These are phyloP conservation scores for Gobio occitaniae DNA, from an alignment of 2,797 vertebrate species.

Conservation along the genomic window DNA sequence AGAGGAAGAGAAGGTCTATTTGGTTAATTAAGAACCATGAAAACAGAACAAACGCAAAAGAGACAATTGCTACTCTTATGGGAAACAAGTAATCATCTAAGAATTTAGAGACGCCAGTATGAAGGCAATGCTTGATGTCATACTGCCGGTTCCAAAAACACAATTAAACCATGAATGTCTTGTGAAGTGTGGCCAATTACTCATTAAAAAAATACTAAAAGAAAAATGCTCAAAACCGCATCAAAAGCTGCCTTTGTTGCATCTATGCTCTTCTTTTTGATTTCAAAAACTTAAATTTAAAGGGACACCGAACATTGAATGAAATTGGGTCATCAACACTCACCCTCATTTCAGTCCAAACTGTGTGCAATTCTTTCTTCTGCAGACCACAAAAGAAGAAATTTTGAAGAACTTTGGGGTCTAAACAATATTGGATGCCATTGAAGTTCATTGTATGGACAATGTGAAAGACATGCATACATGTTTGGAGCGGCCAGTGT, in stretches of 20 bases:
- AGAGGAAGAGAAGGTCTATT: constrained; percentile 68
- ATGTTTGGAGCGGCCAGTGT: not conserved
- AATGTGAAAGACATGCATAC: not conserved
- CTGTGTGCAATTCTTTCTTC: not conserved
- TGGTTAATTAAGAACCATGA: constrained; percentile 59
- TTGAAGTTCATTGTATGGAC: not conserved
- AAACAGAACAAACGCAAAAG: constrained; percentile 31
- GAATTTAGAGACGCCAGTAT: constrained; percentile 14
- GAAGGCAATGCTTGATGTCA: not conserved
- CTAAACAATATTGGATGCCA: not conserved
- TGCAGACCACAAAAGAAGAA: not conserved
- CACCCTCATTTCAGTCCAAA: not conserved
- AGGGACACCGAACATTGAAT: not conserved
- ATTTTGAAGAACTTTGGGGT: not conserved
- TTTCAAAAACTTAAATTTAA: not conserved
- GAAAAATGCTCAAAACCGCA: not conserved
- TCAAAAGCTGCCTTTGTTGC: not conserved
- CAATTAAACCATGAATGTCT: constrained; percentile 11
- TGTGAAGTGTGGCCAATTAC: constrained; percentile 7
- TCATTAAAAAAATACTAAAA: not conserved
- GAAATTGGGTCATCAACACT: not conserved
- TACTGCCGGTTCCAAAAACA: not conserved
- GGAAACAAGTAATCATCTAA: constrained; percentile 20
- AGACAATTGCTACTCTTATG: not conserved
- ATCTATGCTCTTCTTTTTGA: not conserved